Conservation (phyloP, 2,797 vertebrate genomes). For the Bryconaethiops microstoma region DNA sequence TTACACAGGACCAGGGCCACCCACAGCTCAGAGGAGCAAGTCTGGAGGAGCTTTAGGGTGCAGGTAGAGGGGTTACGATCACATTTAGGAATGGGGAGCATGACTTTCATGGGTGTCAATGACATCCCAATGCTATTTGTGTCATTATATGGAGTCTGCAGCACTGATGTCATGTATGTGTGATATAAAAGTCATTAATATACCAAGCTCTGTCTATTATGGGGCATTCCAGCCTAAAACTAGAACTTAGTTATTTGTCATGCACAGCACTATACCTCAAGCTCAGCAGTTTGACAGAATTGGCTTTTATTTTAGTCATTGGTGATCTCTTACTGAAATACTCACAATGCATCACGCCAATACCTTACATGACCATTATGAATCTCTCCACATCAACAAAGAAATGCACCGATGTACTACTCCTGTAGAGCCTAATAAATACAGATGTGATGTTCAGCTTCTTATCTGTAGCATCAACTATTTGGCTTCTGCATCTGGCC, state of each 20-base stretch:
- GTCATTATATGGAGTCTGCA: not conserved
- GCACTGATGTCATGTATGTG: not conserved
- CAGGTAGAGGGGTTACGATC: not conserved
- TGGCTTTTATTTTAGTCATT: not conserved
- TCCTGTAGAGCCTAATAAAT: no score
- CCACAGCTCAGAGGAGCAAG: conserved; percentile 6
- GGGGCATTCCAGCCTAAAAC: not conserved
- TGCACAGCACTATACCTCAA: not conserved
- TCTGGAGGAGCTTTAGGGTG: not conserved
- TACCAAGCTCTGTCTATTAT: not conserved
- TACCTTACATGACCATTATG: not conserved
- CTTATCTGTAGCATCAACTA: no score
- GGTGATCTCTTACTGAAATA: not conserved
- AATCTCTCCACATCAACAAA: no score
- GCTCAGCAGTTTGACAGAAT: no score
- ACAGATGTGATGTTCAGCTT: no score
- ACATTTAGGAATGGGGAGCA: not conserved
- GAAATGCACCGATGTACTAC: no score
- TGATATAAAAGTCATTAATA: not conserved
- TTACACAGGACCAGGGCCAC: conserved; percentile 19
- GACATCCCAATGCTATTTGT: not conserved
- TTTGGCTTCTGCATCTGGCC: no score
- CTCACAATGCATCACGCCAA: not conserved
- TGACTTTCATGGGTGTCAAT: not conserved
- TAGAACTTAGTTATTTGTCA: not conserved